phyloP scores from a whole-genome alignment of 2,797 vertebrate genomes.

The Gymnoscopelus braueri region DNA sequence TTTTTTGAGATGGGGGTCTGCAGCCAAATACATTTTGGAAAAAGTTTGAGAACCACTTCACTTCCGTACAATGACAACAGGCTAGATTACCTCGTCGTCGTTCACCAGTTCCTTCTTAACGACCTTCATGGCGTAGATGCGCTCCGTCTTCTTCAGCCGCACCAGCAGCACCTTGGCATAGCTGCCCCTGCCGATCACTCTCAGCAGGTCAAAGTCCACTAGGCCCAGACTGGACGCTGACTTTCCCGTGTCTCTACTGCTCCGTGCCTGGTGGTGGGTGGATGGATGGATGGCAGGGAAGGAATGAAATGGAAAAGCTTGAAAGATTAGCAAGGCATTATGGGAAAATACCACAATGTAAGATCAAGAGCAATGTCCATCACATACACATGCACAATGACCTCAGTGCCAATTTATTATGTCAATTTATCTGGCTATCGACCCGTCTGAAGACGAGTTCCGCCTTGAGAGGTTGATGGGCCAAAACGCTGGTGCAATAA shows the following conservation, averaged over 20 bases:
- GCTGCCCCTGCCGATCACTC: conserved; percentile 97
- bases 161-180: conserved; percentile 98
- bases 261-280: conserved; percentile 83
- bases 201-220: conserved; percentile 93
- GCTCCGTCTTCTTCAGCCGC: conserved; percentile 94
- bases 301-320: not conserved
- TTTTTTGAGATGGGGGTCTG: too few relatives aligned
- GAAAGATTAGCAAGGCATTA: not conserved
- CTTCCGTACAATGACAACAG: not conserved
- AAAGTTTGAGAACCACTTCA: too few relatives aligned
- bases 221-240: conserved; percentile 93
- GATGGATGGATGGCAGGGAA: not conserved
- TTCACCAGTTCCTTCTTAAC: conserved; percentile 99
- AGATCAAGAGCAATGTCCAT: too few relatives aligned
- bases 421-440: conserved; percentile 17
- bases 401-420: not conserved
- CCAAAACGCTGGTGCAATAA: too few relatives aligned
- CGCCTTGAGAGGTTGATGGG: too few relatives aligned
- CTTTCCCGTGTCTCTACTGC: conserved; percentile 91
- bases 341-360: not conserved
- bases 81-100: conserved; percentile 91
- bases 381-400: conserved; percentile 10
- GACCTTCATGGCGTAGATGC: conserved; percentile 99
- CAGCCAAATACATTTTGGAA: too few relatives aligned
- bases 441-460: conserved; percentile 12